Evolutionary conservation across 2,797 vertebrate genomes (phyloP).

Genomic region (Ceryle rudis): DNA sequence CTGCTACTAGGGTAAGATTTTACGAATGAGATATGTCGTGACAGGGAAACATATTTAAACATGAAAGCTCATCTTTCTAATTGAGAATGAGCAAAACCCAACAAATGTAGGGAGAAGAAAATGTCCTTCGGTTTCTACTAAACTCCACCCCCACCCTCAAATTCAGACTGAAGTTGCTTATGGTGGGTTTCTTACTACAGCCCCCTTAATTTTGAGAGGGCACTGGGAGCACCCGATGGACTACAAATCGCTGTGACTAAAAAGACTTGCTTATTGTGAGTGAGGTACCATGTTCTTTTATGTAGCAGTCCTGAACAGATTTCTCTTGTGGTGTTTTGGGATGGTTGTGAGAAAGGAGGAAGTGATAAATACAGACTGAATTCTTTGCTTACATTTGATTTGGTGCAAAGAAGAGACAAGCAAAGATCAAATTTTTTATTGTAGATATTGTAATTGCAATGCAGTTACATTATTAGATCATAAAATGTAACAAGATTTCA

Average conservation of each 20-base stretch:
- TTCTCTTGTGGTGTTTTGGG: neutral
- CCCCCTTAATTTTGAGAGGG: neutral
- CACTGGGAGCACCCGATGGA: neutral
- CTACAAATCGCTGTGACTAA: neutral
- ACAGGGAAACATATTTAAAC: neutral
- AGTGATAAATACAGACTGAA: neutral
- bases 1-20: neutral
- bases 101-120: neutral
- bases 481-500: neutral
- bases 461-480: neutral
- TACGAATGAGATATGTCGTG: neutral
- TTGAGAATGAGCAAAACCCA: neutral
- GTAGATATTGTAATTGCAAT: neutral
- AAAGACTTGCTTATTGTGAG: neutral
- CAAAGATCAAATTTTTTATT: neutral
- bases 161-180: neutral
- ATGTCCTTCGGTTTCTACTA: neutral
- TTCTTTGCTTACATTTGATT: neutral
- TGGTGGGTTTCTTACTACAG: neutral
- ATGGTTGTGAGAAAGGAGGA: neutral
- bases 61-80: neutral
- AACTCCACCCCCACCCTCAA: fast-evolving
- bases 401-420: neutral
- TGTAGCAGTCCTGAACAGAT: neutral
- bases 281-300: neutral